Evolutionary conservation across 2,113 vertebrate genomes (phyloP).

Genomic region (Canis aureus): DNA sequence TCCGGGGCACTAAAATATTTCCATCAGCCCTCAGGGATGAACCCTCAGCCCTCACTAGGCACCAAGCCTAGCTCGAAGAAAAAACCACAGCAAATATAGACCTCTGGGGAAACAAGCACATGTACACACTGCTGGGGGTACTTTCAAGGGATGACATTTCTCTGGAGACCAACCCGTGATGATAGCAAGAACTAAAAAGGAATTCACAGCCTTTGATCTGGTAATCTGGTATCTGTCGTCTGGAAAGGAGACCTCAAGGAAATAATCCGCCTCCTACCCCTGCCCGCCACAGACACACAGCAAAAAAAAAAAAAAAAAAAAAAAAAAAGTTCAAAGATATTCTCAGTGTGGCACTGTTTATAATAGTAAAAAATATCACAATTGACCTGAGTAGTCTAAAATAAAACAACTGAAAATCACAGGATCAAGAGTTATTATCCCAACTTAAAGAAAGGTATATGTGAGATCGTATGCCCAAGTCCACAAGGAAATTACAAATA

Average conservation of each 20-base stretch:
- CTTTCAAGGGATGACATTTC: constrained; percentile 47
- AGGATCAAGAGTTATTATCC: neutral
- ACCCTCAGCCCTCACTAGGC: neutral
- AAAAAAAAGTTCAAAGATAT: constrained; percentile 42
- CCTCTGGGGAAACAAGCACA: neutral
- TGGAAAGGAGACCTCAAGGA: constrained; percentile 66
- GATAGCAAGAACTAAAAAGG: constrained; percentile 33
- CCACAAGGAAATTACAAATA: constrained; percentile 5
- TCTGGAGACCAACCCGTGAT: constrained; percentile 33
- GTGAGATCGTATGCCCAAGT: neutral
- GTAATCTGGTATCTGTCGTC: constrained; percentile 49
- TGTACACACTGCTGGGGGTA: neutral
- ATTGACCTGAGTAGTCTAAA: neutral
- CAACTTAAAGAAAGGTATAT: neutral
- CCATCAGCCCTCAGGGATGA: neutral
- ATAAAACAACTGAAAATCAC: neutral
- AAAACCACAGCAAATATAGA: neutral
- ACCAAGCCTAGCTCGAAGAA: constrained; percentile 2
- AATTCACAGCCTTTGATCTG: constrained; percentile 54
- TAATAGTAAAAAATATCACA: neutral
- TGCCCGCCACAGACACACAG: neutral
- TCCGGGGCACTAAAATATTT: constrained; percentile 58
- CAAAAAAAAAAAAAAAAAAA: too few relatives aligned
- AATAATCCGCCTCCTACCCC: neutral
- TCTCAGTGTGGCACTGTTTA: constrained; percentile 39